Conservation (phyloP, 2,797 vertebrate species). For the Buceros bicornis region DNA sequence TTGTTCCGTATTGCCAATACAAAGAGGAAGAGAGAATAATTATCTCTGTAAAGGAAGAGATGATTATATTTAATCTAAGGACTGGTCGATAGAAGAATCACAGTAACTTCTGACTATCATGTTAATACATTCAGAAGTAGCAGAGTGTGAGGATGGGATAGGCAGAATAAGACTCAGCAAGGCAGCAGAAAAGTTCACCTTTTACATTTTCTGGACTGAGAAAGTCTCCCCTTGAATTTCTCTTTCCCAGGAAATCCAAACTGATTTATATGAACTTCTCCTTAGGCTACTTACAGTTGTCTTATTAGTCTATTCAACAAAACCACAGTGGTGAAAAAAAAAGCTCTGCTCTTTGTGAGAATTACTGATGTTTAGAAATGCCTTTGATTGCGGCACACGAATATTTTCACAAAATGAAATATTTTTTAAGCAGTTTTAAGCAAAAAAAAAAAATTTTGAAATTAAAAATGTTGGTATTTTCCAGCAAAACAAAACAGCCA, state of each 20-base stretch:
- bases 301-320: not conserved
- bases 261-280: not conserved
- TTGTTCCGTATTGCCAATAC: not conserved
- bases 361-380: not conserved
- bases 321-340: not conserved
- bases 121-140: slow-evolving; percentile 1
- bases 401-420: not conserved
- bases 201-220: not conserved
- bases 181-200: not conserved
- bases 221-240: not conserved
- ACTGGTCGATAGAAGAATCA: not conserved
- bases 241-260: not conserved
- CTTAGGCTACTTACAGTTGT: not conserved
- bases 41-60: not conserved
- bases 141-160: not conserved
- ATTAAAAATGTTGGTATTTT: not conserved
- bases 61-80: not conserved
- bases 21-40: not conserved
- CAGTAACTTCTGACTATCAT: not conserved
- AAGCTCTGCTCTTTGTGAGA: not conserved
- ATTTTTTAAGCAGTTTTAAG: not conserved
- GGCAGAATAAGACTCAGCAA: not conserved
- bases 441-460: not conserved
- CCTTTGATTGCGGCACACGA: not conserved
- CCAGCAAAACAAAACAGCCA: not conserved